Base-by-base conservation (phyloP, 2,113 vertebrate species). In the Propithecus coquereli region DNA sequence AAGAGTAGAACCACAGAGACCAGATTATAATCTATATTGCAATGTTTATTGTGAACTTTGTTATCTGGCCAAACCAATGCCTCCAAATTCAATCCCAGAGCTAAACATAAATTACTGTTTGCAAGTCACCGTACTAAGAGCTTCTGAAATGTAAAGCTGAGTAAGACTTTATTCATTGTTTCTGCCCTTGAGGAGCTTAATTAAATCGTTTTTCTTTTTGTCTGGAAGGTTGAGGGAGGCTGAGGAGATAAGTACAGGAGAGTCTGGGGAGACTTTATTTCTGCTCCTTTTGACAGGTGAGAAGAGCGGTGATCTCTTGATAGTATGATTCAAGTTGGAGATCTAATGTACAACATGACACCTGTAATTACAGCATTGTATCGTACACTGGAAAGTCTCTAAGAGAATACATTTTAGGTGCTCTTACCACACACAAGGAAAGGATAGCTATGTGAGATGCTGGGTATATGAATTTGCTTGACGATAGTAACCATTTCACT, bases 31-130 rank as follows among this genome's bases (percentile, higher is more conserved):
- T 61, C 66, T 91, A 8, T 43, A 43, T 40, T 87, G 65, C 65
- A 59, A 47, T 70, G 30, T 81, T 96, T 79, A 79, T 30, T 57
- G 65, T 77, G 59, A 92, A 92, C 27, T 68, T 96, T 68, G 68
- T 85, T 47, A 91, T 87, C 50, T 84, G 73, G 18, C 52, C 83
- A 94, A 96, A 87, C 5, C 2, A 50, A 74, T 45, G 32, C 23
- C 71, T 92, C 52, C 17, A 66, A 40, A 68, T 91, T 66, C 22
- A 76, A 76, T 61, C 52, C 52, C 83, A 88, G 81, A 90, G 32
- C 65, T 82, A 94, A 96, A 47, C 34, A 0, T 68, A 87, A 96
- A 2, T 95, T 57, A 87, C 47, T 76, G 20, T 68, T 84, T 87
- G 47, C 65, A 81, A 86, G 27, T 84, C 65, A 65, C 40, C 22